Percentiles rank a stretch among this genome's conserved stretches.
Evolutionary conservation across 1,140 invertebrate genomes (phyloP).

Genomic region (Zophobas atratus): DNA sequence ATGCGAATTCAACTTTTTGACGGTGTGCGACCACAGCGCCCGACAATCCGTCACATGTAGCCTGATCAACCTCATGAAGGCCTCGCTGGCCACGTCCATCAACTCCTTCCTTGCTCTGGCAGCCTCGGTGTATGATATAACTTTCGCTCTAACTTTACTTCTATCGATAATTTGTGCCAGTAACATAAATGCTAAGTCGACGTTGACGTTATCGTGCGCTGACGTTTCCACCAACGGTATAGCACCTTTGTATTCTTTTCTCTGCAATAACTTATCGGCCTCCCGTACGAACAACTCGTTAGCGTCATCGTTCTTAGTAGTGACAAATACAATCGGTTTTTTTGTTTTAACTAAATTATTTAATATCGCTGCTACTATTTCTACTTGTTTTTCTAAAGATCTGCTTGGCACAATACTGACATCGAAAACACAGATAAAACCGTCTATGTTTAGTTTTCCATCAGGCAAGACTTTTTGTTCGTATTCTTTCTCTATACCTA

Average conservation of each 20-base stretch:
- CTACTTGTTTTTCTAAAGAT: conserved; percentile 90
- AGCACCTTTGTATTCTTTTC: conserved; percentile 93
- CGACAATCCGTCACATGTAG: conserved; percentile 88
- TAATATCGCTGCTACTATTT: conserved; percentile 86
- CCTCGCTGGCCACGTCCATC: conserved; percentile 90
- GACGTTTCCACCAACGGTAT: conserved; percentile 96
- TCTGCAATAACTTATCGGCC: conserved; percentile 88
- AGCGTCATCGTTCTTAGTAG: conserved; percentile 97
- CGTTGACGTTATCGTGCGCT: conserved; percentile 97
- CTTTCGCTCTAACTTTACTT: conserved; percentile 73
- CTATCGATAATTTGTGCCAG: conserved; percentile 94
- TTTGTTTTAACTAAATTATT: conserved; percentile 92
- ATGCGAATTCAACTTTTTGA: conserved; percentile 88
- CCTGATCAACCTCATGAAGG: conserved; percentile 87
- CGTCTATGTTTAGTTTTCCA: conserved; percentile 94
- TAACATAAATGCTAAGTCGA: conserved; percentile 93
- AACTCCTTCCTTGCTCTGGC: conserved; percentile 89
- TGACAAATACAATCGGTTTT: conserved; percentile 95
- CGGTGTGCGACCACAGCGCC: conserved; percentile 88
- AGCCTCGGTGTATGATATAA: conserved; percentile 91
- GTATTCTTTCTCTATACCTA: conserved; percentile 96
- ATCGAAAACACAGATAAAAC: conserved; percentile 97
- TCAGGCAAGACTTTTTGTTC: conserved; percentile 95
- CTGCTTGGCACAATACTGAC: conserved; percentile 93
- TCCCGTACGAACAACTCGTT: conserved; percentile 91